Percentiles rank a stretch among this genome's conserved stretches.
Evolutionary conservation across 2,797 vertebrate species (phyloP).

Genomic region (Neosilurus mollespiculum): DNA sequence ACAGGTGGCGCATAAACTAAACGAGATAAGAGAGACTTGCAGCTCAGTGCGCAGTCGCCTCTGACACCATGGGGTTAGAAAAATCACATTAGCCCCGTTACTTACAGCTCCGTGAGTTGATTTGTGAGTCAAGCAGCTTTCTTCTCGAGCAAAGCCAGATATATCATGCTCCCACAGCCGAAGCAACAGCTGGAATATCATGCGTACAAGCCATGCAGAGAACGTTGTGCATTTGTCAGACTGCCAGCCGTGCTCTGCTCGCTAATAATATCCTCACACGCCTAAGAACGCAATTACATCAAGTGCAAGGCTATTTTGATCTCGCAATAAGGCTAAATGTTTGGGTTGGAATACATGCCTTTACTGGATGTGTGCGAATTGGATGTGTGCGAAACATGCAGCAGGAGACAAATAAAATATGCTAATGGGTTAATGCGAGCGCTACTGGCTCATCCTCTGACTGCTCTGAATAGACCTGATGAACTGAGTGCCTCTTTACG

Average conservation of each 20-base stretch:
- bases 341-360: constrained; percentile 33
- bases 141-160: constrained; percentile 37
- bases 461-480: constrained; percentile 40
- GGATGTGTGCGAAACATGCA: constrained; percentile 32
- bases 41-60: constrained; percentile 28
- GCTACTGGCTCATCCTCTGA: constrained; percentile 57
- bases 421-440: constrained; percentile 31
- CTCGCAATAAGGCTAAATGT: constrained; percentile 51
- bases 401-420: constrained; percentile 38
- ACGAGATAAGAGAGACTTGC: constrained; percentile 29
- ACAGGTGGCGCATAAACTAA: constrained; percentile 37
- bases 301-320: constrained; percentile 41
- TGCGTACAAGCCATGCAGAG: constrained; percentile 65
- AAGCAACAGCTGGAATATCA: constrained; percentile 62
- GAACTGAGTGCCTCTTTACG: constrained; percentile 4
- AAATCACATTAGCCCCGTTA: constrained; percentile 44
- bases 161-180: constrained; percentile 53
- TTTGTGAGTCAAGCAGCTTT: constrained; percentile 54
- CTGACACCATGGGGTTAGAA: constrained; percentile 23
- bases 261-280: constrained; percentile 57
- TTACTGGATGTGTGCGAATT: background rate
- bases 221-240: constrained; percentile 54
- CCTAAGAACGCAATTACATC: constrained; percentile 46
- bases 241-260: constrained; percentile 46
- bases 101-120: constrained; percentile 34